Conservation (phyloP, 2,113 vertebrate species). For the Mungos mungo region DNA sequence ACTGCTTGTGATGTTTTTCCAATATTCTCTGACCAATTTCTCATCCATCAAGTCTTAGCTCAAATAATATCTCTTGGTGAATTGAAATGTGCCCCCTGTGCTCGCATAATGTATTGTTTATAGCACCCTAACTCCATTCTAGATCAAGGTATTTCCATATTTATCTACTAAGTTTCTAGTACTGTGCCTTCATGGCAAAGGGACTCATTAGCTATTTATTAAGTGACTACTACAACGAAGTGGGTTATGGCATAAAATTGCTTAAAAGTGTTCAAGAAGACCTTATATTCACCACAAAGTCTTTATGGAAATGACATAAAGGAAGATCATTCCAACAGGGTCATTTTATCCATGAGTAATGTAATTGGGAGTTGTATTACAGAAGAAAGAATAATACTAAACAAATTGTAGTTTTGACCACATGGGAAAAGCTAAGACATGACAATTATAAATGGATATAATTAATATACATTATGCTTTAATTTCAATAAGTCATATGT, state of each 20-base stretch:
- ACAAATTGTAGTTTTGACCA: neutral
- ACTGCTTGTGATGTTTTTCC: neutral
- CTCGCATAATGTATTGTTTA: neutral
- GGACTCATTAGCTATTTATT: neutral
- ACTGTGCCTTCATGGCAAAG: neutral
- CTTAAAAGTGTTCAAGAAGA: neutral
- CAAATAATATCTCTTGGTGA: neutral
- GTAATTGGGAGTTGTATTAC: neutral
- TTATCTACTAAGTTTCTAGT: neutral
- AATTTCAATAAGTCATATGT: neutral
- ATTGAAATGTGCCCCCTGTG: neutral
- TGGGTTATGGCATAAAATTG: neutral
- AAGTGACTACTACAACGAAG: neutral
- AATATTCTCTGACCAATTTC: neutral
- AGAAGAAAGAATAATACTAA: neutral
- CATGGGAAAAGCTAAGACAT: neutral
- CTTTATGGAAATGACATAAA: neutral
- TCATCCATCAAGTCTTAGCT: neutral
- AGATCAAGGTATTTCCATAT: neutral
- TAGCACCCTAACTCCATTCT: neutral
- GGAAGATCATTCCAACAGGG: neutral
- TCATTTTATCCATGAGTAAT: neutral
- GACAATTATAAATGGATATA: neutral
- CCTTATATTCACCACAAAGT: neutral
- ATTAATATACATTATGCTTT: neutral